Conservation (phyloP, 2,113 vertebrate species). For the Hyaena hyaena region DNA sequence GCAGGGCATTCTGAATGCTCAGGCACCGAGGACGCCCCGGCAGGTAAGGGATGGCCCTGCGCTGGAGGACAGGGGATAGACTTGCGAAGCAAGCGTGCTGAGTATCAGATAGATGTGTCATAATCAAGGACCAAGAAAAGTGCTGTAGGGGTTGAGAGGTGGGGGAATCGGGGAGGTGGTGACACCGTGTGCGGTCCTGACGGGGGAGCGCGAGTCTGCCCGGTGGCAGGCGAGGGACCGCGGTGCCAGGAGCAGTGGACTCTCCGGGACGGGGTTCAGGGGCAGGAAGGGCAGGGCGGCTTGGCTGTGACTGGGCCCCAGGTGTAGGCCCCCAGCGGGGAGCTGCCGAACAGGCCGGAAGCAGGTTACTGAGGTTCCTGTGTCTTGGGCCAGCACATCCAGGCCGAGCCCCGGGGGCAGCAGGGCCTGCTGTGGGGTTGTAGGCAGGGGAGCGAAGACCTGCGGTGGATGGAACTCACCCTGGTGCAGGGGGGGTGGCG, state of each 20-base stretch:
- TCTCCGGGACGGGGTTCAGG: neutral
- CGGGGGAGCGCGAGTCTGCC: neutral
- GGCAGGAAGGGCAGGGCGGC: neutral
- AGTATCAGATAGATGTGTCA: neutral
- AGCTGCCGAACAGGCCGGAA: neutral
- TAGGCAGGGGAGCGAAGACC: neutral
- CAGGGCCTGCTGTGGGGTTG: neutral
- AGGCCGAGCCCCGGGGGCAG: neutral
- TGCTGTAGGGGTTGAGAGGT: neutral
- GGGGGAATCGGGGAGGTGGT: neutral
- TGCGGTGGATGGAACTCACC: neutral
- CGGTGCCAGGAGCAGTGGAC: neutral
- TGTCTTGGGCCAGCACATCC: neutral
- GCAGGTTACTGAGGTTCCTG: neutral
- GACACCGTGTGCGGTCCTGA: neutral
- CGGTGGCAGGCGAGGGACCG: neutral
- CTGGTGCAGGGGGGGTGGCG: neutral
- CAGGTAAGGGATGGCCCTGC: neutral
- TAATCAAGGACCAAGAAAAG: neutral
- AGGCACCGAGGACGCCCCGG: neutral
- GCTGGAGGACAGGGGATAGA: neutral
- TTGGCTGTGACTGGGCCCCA: neutral
- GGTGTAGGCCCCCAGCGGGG: neutral
- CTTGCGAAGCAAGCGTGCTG: neutral
- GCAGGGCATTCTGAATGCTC: neutral